Base-by-base conservation (phyloP, 2,888 invertebrate genomes). In the Disparrhopalites patrizii region DNA sequence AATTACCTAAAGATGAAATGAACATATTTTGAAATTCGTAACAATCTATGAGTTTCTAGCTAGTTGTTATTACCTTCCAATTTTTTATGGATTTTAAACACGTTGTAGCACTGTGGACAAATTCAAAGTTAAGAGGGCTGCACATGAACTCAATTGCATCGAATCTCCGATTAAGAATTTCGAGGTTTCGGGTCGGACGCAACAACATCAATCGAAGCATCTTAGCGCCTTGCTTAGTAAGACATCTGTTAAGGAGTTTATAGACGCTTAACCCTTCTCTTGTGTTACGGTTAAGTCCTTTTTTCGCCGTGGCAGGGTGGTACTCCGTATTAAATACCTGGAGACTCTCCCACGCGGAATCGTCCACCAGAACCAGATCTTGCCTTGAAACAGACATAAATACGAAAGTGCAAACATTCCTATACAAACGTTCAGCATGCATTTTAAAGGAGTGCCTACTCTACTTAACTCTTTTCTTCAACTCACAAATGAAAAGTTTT, bases 231-330 rank as follows among this genome's bases (percentile, higher is more conserved):
- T 86, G 81, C 70, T 83, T 83, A 0, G 90, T 90, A 71, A 83
- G 84, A 76, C 91, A 90, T 72, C 86, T 82, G 79, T 86, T 86
- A 76, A 89, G 84, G 51, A 91, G 78, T 33, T 85, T 85, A 77
- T 82, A 90, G 3, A 92, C 80, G 76, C 90, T 90, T 27, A 88
- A 80, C 0, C 89, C 89, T 78, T 90, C 90, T 75, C 85, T 85
- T 63, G 78, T 81, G 8, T 65, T 62, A 68, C 81, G 81, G 7
- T 82, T 82, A 1, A 81, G 81, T 30, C 81, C 81, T 5, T 87
- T 87, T 68, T 84, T 83, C 78, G 88, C 90, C 78, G 87, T 89
- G 67, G 90, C 88, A 8, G 91, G 90, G 76, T 91, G 90, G 1
- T 85, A 81, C 60, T 85, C 83, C 2, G 84, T 81, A 69, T 86